A percentile compares a stretch with the other conserved stretches of the same genome.
These are phyloP conservation scores for Silurus glanis DNA, from an alignment of 2,113 vertebrate genomes.

Conservation along the genomic window DNA sequence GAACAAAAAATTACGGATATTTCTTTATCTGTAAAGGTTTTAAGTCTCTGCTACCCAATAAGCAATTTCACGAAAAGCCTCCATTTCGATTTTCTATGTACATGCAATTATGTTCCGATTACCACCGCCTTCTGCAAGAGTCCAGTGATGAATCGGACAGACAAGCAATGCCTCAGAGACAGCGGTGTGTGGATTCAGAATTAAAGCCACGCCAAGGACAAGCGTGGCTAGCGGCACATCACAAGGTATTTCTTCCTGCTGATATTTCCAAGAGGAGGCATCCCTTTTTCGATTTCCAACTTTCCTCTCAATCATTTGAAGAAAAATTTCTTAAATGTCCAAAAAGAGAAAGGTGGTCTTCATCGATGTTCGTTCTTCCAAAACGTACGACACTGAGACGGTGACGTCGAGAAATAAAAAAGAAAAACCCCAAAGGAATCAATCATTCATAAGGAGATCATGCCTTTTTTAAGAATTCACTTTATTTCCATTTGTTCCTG, in stretches of 20 bases:
- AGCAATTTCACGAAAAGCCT: background rate
- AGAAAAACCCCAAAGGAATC: too few species aligned
- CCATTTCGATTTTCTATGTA: background rate
- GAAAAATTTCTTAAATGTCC: conserved; percentile 35
- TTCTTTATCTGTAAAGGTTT: background rate
- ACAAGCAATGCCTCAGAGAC: conserved; percentile 1
- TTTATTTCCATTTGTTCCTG: conserved; percentile 13
- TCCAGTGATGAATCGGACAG: conserved; percentile 4
- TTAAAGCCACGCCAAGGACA: conserved; percentile 20
- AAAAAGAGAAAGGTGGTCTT: background rate
- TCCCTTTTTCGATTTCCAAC: background rate
- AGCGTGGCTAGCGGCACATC: background rate
- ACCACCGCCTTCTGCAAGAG: background rate
- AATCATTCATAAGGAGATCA: background rate
- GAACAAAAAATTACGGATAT: background rate
- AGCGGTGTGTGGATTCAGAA: background rate
- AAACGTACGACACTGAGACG: background rate
- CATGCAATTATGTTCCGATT: background rate
- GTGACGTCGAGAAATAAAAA: background rate
- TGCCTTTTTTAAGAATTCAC: background rate
- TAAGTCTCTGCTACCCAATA: background rate
- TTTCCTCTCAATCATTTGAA: background rate
- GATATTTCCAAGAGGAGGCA: background rate
- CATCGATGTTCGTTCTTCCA: background rate
- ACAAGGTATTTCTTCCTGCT: conserved; percentile 9